Base-by-base conservation (phyloP, 1,140 invertebrate species). In the Pseudomyrmex sp. region DNA sequence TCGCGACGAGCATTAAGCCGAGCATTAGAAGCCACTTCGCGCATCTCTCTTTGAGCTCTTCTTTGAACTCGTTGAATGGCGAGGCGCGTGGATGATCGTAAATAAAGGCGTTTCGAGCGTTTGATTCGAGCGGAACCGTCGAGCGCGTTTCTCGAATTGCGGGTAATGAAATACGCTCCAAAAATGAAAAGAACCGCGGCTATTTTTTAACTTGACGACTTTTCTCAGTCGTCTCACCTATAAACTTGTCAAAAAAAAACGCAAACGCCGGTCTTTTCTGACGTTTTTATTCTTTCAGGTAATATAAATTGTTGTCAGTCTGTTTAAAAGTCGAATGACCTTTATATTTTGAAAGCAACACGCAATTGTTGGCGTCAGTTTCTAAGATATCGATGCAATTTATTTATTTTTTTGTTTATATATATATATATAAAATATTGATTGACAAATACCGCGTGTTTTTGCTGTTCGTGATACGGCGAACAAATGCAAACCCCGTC, bases 1-100 rank as follows among this genome's bases (percentile, higher is more conserved):
- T 84, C 76, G 83, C 83, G 59, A 68, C 58, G 65, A 63, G 56
- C 83, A 82, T 84, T 84, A 84, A 84, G 83, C 65, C 83, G 59
- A 50, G 76, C 83, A 84, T 84, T 84, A 82, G 84, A 73, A 73
- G 83, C 48, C 80, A 73, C 59, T 72, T 73, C 79, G 59, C 69
- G 58, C 72, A 50, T 76, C 62, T 77, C 82, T 83, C 82, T 83
- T 65, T 76, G 62, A 74, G 79, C 35, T 82, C 72, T 82, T 83
- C 82, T 76, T 76, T 77, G 52, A 66, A 65, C 61, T 79, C 54
- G 44, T 48, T 62, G 63, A 79, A 79, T 61, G 82, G 74, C 72
- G 73, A 83, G 72, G 74, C 73, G 82, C 73, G 82, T 83, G 66
- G 76, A 70, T 79, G 76, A 80, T 80, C 76, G 76, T 72, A 80